These are phyloP conservation scores for Sus scrofa DNA, from an alignment of 2,113 vertebrate species.

Conservation along the genomic window T2T-Sscrofa CM000823.6:17747001-17747500, in stretches of 20 bases:
- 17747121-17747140: fast-evolving
- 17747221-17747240: conserved; percentile 98
- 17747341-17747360: conserved; percentile 95
- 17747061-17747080: background rate
- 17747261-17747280: conserved; percentile 96
- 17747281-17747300: conserved; percentile 95
- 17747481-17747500: conserved; percentile 94
- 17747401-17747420: conserved; percentile 92
- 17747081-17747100: background rate
- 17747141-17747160: background rate
- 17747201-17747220: conserved; percentile 98
- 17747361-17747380: conserved; percentile 85
- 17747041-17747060: background rate
- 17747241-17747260: conserved; percentile 99
- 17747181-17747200: conserved; percentile 97
- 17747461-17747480: conserved; percentile 95
- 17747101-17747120: fast-evolving
- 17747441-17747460: conserved; percentile 97
- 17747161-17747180: conserved; percentile 87
- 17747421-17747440: conserved; percentile 97
- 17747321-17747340: conserved; percentile 95
- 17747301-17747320: conserved; percentile 93
- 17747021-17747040: background rate
- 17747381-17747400: conserved; percentile 80
- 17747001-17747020: background rate